Base-by-base conservation (phyloP, 2,113 vertebrate genomes). In the Stigmatopora argus region DNA sequence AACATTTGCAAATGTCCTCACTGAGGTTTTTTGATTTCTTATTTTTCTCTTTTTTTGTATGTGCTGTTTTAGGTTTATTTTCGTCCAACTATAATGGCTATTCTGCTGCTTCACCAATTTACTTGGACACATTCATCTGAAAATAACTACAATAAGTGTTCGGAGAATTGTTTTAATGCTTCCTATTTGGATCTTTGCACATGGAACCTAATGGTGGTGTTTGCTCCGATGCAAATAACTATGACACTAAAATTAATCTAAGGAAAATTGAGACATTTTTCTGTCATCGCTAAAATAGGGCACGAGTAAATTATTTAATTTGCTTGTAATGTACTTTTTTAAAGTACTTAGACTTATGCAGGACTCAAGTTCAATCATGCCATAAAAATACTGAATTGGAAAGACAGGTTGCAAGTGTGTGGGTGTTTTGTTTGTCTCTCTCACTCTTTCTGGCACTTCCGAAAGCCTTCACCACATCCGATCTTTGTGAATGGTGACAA, bases 391-490 rank as follows among this genome's bases (percentile, higher is more conserved):
- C 64, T 82, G 80, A 85, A 75, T 79, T 84, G 85, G 67, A 81
- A 71, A 81, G 82, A 80, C 74, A 19, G 72, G 78, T 78, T 77
- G 72, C 79, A 77, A 78, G 80, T 81, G 83, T 79, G 84, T 76
- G 80, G 85, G 83, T 44, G 89, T 82, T 79, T 76, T 83, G 71
- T 85, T 80, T 80, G 52, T 59, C 65, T 59, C 51, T 74, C 18
- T 72, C 66, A 67, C 69, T 75, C 77, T 65, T 70, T 71, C 52
- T 58, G 38, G 79, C 81, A 86, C 84, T 85, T 88, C 84, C 76
- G 72, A 86, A 83, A 75, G 75, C 74, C 78, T 76, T 87, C 47
- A 84, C 88, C 87, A 85, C 87, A 87, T 87, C 85, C 83, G 74
- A 86, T 79, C 78, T 65, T 71, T 77, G 26, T 72, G 59, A 78